phyloP scores from a whole-genome alignment of 2,113 vertebrate species.

The Otus sunia region DNA sequence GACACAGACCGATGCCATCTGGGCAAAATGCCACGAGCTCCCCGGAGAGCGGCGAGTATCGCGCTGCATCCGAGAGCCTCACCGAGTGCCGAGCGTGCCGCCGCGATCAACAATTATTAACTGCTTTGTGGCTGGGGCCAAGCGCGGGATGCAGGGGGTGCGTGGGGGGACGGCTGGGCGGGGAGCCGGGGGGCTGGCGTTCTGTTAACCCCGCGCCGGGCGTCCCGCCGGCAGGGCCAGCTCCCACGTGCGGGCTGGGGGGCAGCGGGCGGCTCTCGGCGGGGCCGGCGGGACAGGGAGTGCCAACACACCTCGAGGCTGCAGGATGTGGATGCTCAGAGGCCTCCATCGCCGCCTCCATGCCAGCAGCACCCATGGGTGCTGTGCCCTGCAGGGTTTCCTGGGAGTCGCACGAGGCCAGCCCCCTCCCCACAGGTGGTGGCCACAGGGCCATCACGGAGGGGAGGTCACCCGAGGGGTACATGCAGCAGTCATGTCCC shows the following conservation, averaged over 20 bases:
- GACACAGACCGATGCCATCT: constrained; percentile 17
- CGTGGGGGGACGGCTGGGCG: neutral
- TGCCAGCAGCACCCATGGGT: accelerated
- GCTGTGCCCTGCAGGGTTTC: neutral
- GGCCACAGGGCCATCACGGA: neutral
- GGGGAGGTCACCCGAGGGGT: neutral
- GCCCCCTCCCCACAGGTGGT: neutral
- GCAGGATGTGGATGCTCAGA: accelerated
- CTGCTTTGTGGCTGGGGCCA: neutral
- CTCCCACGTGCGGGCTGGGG: neutral
- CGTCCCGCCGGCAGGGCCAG: neutral
- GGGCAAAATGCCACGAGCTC: constrained; percentile 11
- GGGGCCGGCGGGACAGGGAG: neutral
- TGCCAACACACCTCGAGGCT: neutral
- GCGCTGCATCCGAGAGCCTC: neutral
- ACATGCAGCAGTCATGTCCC: accelerated
- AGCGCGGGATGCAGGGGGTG: neutral
- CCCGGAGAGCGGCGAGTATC: neutral
- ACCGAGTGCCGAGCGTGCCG: neutral
- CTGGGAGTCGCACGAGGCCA: accelerated
- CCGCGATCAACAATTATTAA: neutral
- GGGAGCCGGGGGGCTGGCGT: neutral
- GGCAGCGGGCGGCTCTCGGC: neutral
- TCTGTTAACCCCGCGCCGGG: accelerated
- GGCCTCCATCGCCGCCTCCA: accelerated